Conservation (phyloP, 2,797 vertebrate species). For the Spinus pinus region DNA sequence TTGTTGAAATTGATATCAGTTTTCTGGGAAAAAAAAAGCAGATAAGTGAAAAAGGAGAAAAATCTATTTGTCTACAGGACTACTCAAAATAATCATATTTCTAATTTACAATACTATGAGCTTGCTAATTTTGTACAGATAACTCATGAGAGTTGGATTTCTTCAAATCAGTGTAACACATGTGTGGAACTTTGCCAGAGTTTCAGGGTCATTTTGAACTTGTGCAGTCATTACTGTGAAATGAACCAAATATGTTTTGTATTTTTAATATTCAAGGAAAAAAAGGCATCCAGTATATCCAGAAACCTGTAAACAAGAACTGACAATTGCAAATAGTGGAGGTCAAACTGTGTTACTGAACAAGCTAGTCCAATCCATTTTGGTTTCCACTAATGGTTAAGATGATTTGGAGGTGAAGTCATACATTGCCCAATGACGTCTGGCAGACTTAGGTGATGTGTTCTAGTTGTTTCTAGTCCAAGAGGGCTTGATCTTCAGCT, state of each 20-base stretch:
- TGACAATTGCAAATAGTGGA: not conserved
- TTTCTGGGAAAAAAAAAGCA: not conserved
- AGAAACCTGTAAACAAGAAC: not conserved
- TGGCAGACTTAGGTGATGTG: not conserved
- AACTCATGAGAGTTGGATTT: not conserved
- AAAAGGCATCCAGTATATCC: not conserved
- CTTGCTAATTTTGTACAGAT: not conserved
- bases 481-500: conserved; percentile 12
- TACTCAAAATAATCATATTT: not conserved
- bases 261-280: not conserved
- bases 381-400: not conserved
- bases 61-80: not conserved
- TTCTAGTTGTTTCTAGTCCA: conserved; percentile 10
- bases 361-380: not conserved
- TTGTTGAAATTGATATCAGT: not conserved
- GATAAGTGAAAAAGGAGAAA: not conserved
- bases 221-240: not conserved
- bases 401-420: not conserved
- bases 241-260: not conserved
- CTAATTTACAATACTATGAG: not conserved
- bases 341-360: not conserved
- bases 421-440: not conserved
- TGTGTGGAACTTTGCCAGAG: not conserved
- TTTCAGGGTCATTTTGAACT: not conserved
- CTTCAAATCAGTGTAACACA: not conserved